These are phyloP conservation scores for Nyctalus aviator DNA, from an alignment of 2,797 vertebrate genomes.

Conservation along the genomic window DNA sequence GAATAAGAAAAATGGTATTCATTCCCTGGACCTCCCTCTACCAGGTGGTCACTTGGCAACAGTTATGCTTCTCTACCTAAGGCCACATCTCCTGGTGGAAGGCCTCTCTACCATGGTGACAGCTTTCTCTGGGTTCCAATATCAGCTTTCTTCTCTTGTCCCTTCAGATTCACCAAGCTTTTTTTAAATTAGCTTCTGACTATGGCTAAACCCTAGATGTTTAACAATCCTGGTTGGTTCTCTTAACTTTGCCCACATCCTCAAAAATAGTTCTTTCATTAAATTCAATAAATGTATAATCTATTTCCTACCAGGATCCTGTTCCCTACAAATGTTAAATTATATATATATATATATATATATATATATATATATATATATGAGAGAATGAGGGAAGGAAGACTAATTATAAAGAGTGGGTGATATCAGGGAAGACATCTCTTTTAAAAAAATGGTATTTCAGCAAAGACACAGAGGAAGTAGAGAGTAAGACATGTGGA, in stretches of 20 bases:
- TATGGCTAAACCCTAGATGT: neutral
- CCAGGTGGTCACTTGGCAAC: neutral
- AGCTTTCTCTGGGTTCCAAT: neutral
- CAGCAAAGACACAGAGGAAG: neutral
- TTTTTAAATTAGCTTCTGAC: slow-evolving; percentile 33
- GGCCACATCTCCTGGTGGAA: neutral
- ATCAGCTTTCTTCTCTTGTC: neutral
- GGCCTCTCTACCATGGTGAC: neutral
- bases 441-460: neutral
- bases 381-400: neutral
- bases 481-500: neutral
- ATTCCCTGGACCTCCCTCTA: neutral
- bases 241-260: slow-evolving; percentile 52
- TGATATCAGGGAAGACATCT: neutral
- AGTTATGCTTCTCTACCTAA: neutral
- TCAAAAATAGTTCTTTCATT: slow-evolving; percentile 48
- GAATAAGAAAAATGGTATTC: neutral
- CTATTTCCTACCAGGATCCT: slow-evolving; percentile 50
- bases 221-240: neutral
- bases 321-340: slow-evolving; percentile 38
- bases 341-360: neutral
- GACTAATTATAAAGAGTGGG: neutral
- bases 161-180: neutral
- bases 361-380: neutral
- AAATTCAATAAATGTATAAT: slow-evolving; percentile 30